A percentile compares a stretch with the other conserved stretches of the same genome.
Evolutionary conservation across 2,797 vertebrate genomes (phyloP).

Genomic region (Macrochelys suwanniensis): DNA sequence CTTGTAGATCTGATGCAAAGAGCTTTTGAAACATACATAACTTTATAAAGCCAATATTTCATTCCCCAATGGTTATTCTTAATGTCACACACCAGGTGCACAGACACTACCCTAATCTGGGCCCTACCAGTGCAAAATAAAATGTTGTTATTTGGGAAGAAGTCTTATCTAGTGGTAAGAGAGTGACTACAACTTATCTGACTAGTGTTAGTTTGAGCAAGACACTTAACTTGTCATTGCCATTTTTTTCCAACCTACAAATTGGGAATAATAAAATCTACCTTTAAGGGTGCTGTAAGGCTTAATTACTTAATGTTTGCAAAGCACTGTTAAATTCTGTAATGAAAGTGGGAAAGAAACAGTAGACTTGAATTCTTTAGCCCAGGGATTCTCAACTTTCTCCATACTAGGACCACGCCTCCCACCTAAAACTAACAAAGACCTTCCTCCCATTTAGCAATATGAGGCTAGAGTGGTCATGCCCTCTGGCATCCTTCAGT

Average conservation of each 20-base stretch:
- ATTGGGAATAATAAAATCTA: background rate
- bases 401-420: background rate
- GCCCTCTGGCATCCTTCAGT: background rate
- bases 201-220: background rate
- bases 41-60: constrained; percentile 48
- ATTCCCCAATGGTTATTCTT: background rate
- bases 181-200: background rate
- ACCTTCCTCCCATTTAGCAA: background rate
- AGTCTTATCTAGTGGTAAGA: background rate
- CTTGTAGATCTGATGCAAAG: constrained; percentile 64
- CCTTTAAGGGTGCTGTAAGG: background rate
- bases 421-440: rapidly evolving
- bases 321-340: background rate
- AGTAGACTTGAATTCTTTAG: background rate
- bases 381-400: background rate
- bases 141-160: background rate
- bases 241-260: background rate
- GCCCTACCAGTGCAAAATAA: background rate
- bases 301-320: background rate
- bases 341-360: background rate
- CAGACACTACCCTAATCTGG: background rate
- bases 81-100: constrained; percentile 4
- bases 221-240: background rate
- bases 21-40: constrained; percentile 66
- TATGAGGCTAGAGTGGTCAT: background rate